Percentiles rank a stretch among this genome's conserved stretches.
phyloP scores from a whole-genome alignment of 2,888 invertebrate species.

The Omphaloscelis lunosa region DNA sequence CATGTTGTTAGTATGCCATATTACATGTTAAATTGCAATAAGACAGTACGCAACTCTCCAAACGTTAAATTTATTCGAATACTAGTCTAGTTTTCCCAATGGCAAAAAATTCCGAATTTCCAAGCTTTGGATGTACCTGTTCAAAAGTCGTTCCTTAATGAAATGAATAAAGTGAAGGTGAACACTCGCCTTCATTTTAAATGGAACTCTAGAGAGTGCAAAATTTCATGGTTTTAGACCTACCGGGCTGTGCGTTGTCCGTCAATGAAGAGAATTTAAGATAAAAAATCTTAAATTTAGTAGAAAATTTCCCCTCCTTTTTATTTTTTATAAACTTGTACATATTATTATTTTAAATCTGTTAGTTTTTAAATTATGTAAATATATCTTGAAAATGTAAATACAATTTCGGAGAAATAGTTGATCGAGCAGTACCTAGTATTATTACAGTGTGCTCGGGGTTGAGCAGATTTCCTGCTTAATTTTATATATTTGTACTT shows the following conservation, averaged over 20 bases:
- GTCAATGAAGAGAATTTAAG: too few relatives aligned
- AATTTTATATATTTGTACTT: too few relatives aligned
- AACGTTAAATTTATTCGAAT: background rate
- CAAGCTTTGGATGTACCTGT: background rate
- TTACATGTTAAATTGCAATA: background rate
- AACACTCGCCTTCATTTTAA: background rate
- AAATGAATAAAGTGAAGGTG: too few relatives aligned
- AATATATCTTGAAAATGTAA: too few relatives aligned
- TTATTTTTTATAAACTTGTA: too few relatives aligned
- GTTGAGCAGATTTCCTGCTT: background rate
- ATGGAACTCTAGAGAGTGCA: background rate
- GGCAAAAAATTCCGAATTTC: background rate
- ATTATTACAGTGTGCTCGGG: background rate
- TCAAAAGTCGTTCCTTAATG: background rate
- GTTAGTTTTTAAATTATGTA: too few relatives aligned
- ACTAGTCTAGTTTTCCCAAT: background rate
- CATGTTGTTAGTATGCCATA: background rate
- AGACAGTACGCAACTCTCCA: background rate
- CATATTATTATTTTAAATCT: too few relatives aligned
- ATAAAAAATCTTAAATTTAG: too few relatives aligned
- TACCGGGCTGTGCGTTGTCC: background rate
- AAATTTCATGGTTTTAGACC: background rate
- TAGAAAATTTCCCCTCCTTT: too few relatives aligned
- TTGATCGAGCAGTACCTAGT: background rate
- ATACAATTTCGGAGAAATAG: background rate